Conservation (phyloP, 1,140 invertebrate genomes). For the Phocides pigmalion region DNA sequence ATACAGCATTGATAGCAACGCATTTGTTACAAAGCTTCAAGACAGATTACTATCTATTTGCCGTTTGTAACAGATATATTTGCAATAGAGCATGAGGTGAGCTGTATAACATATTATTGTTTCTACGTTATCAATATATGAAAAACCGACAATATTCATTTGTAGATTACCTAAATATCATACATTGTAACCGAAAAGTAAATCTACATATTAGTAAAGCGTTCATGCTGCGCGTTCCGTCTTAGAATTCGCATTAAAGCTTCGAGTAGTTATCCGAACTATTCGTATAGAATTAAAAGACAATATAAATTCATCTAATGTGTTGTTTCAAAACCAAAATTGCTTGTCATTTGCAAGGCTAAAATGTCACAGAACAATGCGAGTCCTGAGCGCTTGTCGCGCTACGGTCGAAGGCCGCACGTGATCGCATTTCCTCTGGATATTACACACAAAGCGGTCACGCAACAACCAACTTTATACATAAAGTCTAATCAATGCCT, state of each 20-base stretch:
- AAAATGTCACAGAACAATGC: constrained; percentile 83
- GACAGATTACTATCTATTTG: no score
- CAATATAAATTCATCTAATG: constrained; percentile 70
- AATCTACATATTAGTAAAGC: neutral
- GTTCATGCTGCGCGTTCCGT: neutral
- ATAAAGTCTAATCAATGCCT: constrained; percentile 41
- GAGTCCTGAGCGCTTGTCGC: constrained; percentile 55
- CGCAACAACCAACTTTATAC: constrained; percentile 61
- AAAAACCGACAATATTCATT: no score
- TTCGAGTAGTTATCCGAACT: constrained; percentile 43
- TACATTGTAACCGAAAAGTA: no score
- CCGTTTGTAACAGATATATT: no score
- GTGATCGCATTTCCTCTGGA: constrained; percentile 74
- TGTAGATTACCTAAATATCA: no score
- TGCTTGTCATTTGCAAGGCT: constrained; percentile 80
- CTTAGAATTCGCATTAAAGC: constrained; percentile 32
- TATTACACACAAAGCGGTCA: constrained; percentile 61
- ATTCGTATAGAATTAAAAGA: constrained; percentile 67
- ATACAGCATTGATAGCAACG: no score
- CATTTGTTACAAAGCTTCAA: no score
- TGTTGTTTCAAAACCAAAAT: constrained; percentile 79
- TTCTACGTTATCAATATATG: no score
- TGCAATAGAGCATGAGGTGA: no score
- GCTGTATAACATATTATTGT: no score
- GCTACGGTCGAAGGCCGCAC: constrained; percentile 72